Base-by-base conservation (phyloP, 1,140 invertebrate genomes). In the Drosophila lacertosa region DNA sequence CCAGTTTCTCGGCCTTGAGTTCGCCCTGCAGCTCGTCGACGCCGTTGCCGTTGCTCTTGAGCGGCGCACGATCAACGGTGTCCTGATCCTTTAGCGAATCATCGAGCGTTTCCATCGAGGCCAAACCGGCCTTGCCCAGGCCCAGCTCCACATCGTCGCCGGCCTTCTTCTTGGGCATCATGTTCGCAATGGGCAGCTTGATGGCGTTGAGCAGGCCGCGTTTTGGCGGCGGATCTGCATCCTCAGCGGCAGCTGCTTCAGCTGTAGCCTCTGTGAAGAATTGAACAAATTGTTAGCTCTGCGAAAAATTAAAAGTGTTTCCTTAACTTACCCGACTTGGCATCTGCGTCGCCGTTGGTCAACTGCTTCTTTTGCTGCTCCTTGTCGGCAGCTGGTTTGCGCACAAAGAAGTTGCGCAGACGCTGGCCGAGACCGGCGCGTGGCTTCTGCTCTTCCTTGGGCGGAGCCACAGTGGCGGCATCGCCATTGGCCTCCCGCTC, bases 41-140 rank as follows among this genome's bases (percentile, higher is more conserved):
- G 39, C 84, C 84, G 83, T 94, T 94, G 39, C 84, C 84, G 83
- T 94, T 94, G 47, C 89, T 91, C 40, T 91, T 90, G 24, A 93
- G 92, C 10, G 93, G 89, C 64, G 89, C 89, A 35, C 77, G 82
- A 48, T 91, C 91, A 0, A 91, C 91, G 1, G 81, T 81, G 26
- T 91, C 90, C 48, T 90, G 84, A 71, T 92, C 92, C 45, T 93
- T 93, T 1, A 92, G 91, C 0, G 91, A 91, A 73, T 95, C 94
- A 81, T 96, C 82, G 3, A 96, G 91, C 0, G 95, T 96, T 83
- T 96, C 96, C 92, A 95, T 94, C 1, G 95, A 96, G 0, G 96
- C 95, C 48, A 96, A 92, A 39, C 95, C 94, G 2, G 94, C 95
- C 75, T 93, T 94, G 62, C 91, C 80, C 64, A 91, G 77, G 2